Evolutionary conservation across 37 sponge, comb jelly and placozoan genomes (phyloP).

Genomic region (Agelas oroides): DNA sequence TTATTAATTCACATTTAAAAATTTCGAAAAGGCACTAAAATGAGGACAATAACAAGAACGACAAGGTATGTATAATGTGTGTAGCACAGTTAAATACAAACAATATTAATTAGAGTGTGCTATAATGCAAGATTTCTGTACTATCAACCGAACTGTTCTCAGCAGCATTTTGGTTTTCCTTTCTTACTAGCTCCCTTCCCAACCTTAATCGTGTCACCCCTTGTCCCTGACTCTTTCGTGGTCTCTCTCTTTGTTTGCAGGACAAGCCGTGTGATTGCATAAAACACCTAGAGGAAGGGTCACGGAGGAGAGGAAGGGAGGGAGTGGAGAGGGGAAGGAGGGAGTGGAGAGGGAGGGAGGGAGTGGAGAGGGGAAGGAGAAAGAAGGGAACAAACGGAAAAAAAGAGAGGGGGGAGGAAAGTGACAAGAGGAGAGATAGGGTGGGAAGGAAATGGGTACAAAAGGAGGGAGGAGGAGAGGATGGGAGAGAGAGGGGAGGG

Average conservation of each 20-base stretch:
- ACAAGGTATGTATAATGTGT: too few species aligned
- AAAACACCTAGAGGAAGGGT: conserved; percentile 79
- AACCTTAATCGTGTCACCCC: conserved; percentile 68
- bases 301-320: neutral
- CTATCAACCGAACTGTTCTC: too few species aligned
- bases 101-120: too few species aligned
- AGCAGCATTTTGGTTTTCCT: conserved; percentile 67
- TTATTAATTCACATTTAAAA: too few species aligned
- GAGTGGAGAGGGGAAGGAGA: neutral
- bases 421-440: neutral
- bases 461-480: too few species aligned
- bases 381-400: neutral
- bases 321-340: neutral
- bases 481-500: too few species aligned
- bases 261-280: conserved; percentile 92
- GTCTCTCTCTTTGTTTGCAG: conserved; percentile 83
- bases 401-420: neutral
- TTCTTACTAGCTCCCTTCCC: conserved; percentile 34
- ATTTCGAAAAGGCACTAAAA: too few species aligned
- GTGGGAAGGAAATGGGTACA: too few species aligned
- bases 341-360: too few species aligned
- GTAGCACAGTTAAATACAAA: too few species aligned
- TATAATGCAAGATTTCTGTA: too few species aligned
- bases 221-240: conserved; percentile 56
- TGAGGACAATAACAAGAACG: too few species aligned